Base-by-base conservation (phyloP, 2,888 invertebrate genomes). In the Coelopa pilipes region DNA sequence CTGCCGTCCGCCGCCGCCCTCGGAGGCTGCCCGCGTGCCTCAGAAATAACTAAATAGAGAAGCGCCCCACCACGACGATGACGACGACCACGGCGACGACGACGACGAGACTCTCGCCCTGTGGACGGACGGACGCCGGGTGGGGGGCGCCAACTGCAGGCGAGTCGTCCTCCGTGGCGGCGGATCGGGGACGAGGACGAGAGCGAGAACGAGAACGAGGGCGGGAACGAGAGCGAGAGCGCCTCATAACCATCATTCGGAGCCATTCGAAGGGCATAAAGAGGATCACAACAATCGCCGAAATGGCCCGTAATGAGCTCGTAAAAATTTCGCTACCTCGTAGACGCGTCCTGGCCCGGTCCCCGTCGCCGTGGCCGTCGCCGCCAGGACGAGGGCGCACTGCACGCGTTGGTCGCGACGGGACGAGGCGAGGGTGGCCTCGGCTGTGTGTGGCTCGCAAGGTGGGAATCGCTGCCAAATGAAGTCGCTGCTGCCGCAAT, bases 271-370 rank as follows among this genome's bases (percentile, higher is more conserved):
- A 83, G 86, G 84, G 84, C 87, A 87, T 86, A 87, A 87, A 63
- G 87, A 87, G 88, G 87, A 87, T 87, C 87, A 86, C 87, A 87
- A 87, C 87, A 87, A 87, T 87, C 86, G 87, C 84, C 86, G 85
- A 87, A 87, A 87, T 87, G 87, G 87, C 84, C 86, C 88, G 87
- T 87, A 87, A 87, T 87, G 87, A 87, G 87, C 83, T 86, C 86
- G 84, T 87, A 87, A 87, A 87, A 88, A 87, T 87, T 86, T 87
- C 87, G 87, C 85, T 87, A 87, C 88, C 87, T 87, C 87, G 87
- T 87, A 87, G 84, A 86, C 86, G 86, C 21, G 17, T 46, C 63
- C 83, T 80, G 83, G 17, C 66, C n/a, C 50, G n/a, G 47, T 21
- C 55, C 53, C 45, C 34, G 17, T 13, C 13, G 0, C 45, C 12